Conservation (phyloP, 2,888 invertebrate genomes). For the Fissipunctia ypsillon region DNA sequence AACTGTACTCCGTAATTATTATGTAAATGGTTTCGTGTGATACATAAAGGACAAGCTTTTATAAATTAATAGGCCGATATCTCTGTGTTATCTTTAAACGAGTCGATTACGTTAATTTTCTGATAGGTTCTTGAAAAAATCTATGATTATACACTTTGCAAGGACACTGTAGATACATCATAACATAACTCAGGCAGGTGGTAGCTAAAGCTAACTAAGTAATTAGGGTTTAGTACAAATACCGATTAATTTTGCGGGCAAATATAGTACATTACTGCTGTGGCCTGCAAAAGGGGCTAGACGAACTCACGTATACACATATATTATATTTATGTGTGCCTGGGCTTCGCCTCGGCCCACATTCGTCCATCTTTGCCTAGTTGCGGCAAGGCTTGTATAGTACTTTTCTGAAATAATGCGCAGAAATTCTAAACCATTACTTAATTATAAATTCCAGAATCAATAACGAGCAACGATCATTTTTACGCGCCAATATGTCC, state of each 20-base stretch:
- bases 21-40: slow-evolving; percentile 53
- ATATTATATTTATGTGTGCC: no score
- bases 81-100: slow-evolving; percentile 37
- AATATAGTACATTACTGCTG: no score
- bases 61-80: slow-evolving; percentile 40
- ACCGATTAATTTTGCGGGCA: background rate
- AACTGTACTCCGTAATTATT: slow-evolving; percentile 32
- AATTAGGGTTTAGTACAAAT: background rate
- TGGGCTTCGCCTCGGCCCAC: no score
- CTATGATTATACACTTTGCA: slow-evolving; percentile 2
- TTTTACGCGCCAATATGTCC: no score
- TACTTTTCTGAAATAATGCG: no score
- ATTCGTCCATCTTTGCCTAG: no score
- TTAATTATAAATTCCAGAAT: no score
- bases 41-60: slow-evolving; percentile 37
- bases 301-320: no score
- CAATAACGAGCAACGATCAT: no score
- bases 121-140: slow-evolving; percentile 2
- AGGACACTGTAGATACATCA: background rate
- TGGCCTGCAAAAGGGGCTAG: no score
- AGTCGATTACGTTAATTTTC: slow-evolving; percentile 37
- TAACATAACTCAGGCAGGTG: background rate
- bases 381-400: no score
- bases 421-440: no score
- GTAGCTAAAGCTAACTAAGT: background rate